Evolutionary conservation across 1,140 invertebrate species (phyloP).

Genomic region (Apis cerana): DNA sequence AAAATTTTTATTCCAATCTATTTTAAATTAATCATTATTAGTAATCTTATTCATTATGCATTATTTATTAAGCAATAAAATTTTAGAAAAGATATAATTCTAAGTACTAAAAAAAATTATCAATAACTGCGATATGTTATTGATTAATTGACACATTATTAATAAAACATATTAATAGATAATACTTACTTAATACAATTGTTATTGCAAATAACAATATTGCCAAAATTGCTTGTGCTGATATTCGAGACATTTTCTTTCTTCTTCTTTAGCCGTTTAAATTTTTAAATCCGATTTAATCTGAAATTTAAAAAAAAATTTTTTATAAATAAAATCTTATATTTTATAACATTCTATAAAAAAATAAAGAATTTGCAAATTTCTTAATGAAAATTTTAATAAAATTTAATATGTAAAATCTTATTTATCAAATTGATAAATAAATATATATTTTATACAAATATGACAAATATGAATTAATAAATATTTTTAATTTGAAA

Average conservation of each 20-base stretch:
- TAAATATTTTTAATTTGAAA: too few relatives aligned
- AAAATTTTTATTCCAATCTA: background rate
- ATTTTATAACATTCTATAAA: conserved; percentile 9
- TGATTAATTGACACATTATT: too few relatives aligned
- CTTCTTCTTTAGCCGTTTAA: conserved; percentile 21
- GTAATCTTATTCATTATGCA: background rate
- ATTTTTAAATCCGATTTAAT: conserved; percentile 25
- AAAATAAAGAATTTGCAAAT: background rate
- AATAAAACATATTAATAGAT: background rate
- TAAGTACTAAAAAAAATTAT: background rate
- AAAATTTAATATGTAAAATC: too few relatives aligned
- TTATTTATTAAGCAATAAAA: conserved; percentile 10
- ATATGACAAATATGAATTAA: too few relatives aligned
- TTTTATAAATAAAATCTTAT: too few relatives aligned
- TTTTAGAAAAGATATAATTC: background rate
- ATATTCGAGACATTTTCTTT: conserved; percentile 48
- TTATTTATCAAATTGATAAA: too few relatives aligned
- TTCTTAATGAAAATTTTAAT: too few relatives aligned
- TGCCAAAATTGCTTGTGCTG: conserved; percentile 56
- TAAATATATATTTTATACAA: too few relatives aligned
- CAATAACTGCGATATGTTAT: background rate
- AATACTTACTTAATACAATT: conserved; percentile 45
- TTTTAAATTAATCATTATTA: background rate
- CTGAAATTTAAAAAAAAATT: background rate
- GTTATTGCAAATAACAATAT: conserved; percentile 61